A percentile compares a stretch with the other conserved stretches of the same genome.
Evolutionary conservation across 2,888 invertebrate genomes (phyloP).

Genomic region (Candidula unifasciata): DNA sequence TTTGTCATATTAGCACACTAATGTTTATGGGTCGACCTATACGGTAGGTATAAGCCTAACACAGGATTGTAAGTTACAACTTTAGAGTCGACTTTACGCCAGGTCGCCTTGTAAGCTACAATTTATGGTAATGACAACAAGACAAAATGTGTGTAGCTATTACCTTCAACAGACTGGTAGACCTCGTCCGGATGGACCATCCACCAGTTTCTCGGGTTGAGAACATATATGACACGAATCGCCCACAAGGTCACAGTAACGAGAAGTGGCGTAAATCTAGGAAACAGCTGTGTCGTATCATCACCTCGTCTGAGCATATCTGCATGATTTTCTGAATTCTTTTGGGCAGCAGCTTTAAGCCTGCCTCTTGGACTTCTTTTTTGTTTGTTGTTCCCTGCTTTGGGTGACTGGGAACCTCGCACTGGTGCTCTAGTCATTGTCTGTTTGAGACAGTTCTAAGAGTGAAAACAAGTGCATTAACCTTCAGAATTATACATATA

Average conservation of each 20-base stretch:
- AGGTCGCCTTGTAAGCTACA: no score
- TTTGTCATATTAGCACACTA: no score
- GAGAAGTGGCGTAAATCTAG: not conserved
- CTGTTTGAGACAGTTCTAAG: no score
- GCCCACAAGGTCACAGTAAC: constrained; percentile 14
- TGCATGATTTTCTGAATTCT: not conserved
- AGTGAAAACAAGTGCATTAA: no score
- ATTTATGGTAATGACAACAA: not conserved
- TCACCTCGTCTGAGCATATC: not conserved
- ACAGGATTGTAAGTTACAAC: no score
- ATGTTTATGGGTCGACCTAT: no score
- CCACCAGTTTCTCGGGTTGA: constrained; percentile 68
- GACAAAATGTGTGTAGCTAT: not conserved
- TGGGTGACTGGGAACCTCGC: not conserved
- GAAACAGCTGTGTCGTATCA: not conserved
- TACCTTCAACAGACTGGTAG: constrained; percentile 73
- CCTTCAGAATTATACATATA: no score
- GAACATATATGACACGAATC: constrained; percentile 59
- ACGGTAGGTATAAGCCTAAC: no score
- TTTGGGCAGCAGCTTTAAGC: constrained; percentile 38
- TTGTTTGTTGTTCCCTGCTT: not conserved
- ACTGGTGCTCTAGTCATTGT: not conserved
- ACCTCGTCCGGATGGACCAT: constrained; percentile 73
- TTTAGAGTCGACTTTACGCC: no score
- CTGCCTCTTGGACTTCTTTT: constrained; percentile 41